Percentiles rank a stretch among this genome's conserved stretches.
These are phyloP conservation scores for Todus mexicanus DNA, from an alignment of 2,797 vertebrate genomes.

Conservation along the genomic window DNA sequence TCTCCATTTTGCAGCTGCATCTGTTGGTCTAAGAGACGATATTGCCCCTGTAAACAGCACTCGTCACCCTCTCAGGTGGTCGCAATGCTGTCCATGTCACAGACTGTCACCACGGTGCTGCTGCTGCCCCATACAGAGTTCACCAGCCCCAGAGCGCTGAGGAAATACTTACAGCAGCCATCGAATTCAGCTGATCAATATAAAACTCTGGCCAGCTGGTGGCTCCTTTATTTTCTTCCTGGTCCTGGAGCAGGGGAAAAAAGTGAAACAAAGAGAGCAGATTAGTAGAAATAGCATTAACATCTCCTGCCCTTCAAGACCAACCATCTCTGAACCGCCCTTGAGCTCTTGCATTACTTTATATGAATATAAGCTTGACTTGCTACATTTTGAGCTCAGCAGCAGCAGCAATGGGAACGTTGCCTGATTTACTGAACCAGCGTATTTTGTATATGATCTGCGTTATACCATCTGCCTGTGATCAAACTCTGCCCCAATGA, in stretches of 20 bases:
- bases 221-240: slow-evolving; percentile 98
- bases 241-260: slow-evolving; percentile 78
- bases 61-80: not conserved
- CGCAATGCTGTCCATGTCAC: accelerated
- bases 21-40: not conserved
- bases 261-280: not conserved
- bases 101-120: not conserved
- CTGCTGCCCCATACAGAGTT: accelerated
- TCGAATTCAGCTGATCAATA: slow-evolving; percentile 97
- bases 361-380: not conserved
- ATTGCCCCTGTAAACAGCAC: not conserved
- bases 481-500: not conserved
- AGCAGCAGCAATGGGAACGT: not conserved
- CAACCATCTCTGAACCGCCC: not conserved
- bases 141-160: not conserved
- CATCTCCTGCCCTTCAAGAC: not conserved
- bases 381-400: not conserved
- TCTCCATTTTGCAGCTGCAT: not conserved
- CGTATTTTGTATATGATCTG: not conserved
- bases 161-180: slow-evolving; percentile 94
- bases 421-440: not conserved
- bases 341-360: not conserved
- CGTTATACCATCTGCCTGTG: not conserved
- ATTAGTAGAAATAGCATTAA: not conserved
- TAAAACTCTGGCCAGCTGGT: slow-evolving; percentile 99